Evolutionary conservation across 2,888 invertebrate species (phyloP).

Genomic region (Fragum sueziense): DNA sequence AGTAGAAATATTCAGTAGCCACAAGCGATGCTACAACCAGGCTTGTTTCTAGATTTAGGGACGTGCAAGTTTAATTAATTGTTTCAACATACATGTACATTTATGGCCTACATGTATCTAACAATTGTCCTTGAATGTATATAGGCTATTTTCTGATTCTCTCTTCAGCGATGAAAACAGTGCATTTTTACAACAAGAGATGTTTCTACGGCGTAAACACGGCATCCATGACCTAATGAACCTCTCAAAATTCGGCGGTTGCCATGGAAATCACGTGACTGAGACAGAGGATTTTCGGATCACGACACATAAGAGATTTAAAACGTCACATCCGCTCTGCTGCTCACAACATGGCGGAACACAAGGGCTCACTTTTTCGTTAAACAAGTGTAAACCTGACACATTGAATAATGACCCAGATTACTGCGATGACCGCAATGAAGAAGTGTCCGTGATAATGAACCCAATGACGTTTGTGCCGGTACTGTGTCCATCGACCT

Average conservation of each 20-base stretch:
- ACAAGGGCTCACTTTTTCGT: not conserved
- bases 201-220: conserved; percentile 63
- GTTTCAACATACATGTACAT: no score
- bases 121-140: no score
- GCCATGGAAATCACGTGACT: not conserved
- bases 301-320: not conserved
- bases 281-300: not conserved
- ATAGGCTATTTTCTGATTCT: no score
- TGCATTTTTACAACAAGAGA: conserved; percentile 74
- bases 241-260: conserved; percentile 9
- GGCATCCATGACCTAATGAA: conserved; percentile 68
- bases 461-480: conserved; percentile 15
- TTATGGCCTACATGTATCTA: no score
- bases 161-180: conserved; percentile 74
- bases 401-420: not conserved
- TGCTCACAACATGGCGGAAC: not conserved
- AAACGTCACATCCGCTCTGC: not conserved
- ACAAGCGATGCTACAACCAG: no score
- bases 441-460: conserved; percentile 6
- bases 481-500: conserved; percentile 72
- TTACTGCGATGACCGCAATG: not conserved
- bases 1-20: no score
- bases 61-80: no score
- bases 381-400: not conserved
- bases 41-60: no score